A percentile compares a stretch with the other conserved stretches of the same genome.
These are phyloP conservation scores for Pteronura brasiliensis DNA, from an alignment of 2,113 vertebrate species.

Conservation along the genomic window DNA sequence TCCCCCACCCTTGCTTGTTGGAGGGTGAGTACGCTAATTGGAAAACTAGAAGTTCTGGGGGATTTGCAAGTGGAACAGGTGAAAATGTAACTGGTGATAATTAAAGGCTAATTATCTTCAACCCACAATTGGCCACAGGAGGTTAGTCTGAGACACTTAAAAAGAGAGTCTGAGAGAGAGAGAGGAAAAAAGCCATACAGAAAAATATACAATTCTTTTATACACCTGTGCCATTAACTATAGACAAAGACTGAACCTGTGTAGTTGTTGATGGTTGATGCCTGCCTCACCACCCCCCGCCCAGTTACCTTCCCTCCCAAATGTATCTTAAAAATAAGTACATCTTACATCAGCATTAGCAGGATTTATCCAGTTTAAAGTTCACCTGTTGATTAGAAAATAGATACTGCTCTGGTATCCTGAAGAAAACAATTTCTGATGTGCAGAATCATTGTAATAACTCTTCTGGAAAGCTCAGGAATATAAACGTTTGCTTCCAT, in stretches of 20 bases:
- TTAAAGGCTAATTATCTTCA: slow-evolving; percentile 82
- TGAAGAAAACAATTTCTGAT: slow-evolving; percentile 30
- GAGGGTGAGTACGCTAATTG: slow-evolving; percentile 75
- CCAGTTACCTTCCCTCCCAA: not conserved
- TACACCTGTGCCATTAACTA: slow-evolving; percentile 38
- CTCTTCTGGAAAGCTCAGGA: not conserved
- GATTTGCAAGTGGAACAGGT: slow-evolving; percentile 77
- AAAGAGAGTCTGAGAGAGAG: not conserved
- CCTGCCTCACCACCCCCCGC: not conserved
- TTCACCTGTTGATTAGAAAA: slow-evolving; percentile 45
- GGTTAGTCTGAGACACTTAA: slow-evolving; percentile 71
- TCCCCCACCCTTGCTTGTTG: slow-evolving; percentile 64
- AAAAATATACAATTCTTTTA: slow-evolving; percentile 50
- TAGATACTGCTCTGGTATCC: slow-evolving; percentile 46
- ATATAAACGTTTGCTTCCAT: not conserved
- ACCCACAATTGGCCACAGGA: slow-evolving; percentile 77
- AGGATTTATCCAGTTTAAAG: slow-evolving; percentile 31
- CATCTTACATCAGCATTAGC: not conserved
- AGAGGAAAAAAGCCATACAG: not conserved
- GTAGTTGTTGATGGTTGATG: not conserved
- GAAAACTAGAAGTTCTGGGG: slow-evolving; percentile 73
- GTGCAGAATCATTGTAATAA: not conserved
- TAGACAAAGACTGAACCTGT: not conserved
- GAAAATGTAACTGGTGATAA: slow-evolving; percentile 78
- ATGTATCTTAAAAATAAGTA: not conserved